Percentiles rank a stretch among this genome's conserved stretches.
Evolutionary conservation across 2,888 invertebrate species (phyloP).

Genomic region (Sinohyriopsis cumingii): DNA sequence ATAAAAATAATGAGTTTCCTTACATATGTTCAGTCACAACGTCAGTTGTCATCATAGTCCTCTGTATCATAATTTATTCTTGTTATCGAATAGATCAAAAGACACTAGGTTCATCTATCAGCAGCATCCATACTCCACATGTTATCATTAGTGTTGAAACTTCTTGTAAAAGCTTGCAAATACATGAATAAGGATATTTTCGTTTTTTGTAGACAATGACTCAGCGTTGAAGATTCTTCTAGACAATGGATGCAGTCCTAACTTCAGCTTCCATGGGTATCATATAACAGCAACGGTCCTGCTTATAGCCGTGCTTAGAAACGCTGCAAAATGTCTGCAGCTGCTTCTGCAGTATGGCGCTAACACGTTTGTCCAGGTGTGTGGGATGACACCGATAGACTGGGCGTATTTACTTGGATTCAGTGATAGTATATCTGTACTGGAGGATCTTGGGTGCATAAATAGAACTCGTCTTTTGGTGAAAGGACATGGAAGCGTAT

Average conservation of each 20-base stretch:
- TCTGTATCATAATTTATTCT: no score
- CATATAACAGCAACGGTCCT: conserved; percentile 26
- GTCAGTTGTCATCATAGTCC: no score
- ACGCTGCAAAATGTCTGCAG: conserved; percentile 26
- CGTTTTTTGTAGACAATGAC: conserved; percentile 24
- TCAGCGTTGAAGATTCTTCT: conserved; percentile 23
- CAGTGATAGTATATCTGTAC: no score
- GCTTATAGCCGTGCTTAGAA: conserved; percentile 20
- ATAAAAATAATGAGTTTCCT: no score
- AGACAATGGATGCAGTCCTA: conserved; percentile 24
- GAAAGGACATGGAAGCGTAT: no score
- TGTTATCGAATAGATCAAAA: no score
- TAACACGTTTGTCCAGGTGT: conserved; percentile 9
- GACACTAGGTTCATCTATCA: no score
- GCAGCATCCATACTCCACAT: no score
- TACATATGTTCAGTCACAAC: no score
- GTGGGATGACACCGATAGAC: conserved; percentile 18
- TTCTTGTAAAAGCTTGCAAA: not conserved
- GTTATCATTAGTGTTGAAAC: no score
- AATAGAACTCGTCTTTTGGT: no score
- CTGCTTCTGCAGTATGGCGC: conserved; percentile 28
- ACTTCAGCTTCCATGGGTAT: conserved; percentile 33
- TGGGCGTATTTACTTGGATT: conserved; percentile 16
- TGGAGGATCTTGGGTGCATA: no score
- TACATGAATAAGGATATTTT: not conserved